Evolutionary conservation across 2,888 invertebrate species (phyloP).

Genomic region (Cantharis nigra): DNA sequence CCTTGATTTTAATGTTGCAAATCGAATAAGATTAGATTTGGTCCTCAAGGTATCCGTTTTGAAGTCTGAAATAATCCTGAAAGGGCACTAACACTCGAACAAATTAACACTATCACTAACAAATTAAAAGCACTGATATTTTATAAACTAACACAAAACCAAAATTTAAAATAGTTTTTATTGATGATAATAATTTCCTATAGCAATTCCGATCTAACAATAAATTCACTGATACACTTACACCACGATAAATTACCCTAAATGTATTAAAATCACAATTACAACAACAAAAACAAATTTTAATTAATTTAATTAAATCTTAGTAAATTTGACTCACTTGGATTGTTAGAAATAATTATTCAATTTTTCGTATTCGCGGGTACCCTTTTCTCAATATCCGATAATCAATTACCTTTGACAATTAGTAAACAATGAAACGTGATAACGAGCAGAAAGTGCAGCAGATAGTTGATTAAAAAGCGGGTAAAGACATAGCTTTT

Average conservation of each 20-base stretch:
- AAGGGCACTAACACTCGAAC: neutral
- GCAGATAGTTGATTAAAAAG: conserved; percentile 57
- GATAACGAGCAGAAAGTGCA: conserved; percentile 32
- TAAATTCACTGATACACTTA: neutral
- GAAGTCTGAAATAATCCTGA: conserved; percentile 17
- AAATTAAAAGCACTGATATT: neutral
- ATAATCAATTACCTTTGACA: neutral
- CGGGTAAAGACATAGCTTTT: conserved; percentile 54
- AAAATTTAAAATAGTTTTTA: neutral
- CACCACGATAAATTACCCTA: neutral
- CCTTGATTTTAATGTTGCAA: conserved; percentile 36
- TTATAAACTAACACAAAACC: neutral
- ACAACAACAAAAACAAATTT: neutral
- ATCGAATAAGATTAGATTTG: conserved; percentile 28
- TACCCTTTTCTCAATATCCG: neutral
- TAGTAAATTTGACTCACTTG: neutral
- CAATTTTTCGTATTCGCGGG: neutral
- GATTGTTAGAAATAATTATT: neutral
- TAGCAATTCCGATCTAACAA: neutral
- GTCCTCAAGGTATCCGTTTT: conserved; percentile 30
- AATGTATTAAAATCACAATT: neutral
- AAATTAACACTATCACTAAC: neutral
- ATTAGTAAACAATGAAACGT: conserved; percentile 13
- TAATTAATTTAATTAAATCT: neutral
- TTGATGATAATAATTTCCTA: neutral